These are phyloP conservation scores for Drosophila nigromelanica DNA, from an alignment of 1,140 invertebrate genomes.

Conservation along the genomic window DNA sequence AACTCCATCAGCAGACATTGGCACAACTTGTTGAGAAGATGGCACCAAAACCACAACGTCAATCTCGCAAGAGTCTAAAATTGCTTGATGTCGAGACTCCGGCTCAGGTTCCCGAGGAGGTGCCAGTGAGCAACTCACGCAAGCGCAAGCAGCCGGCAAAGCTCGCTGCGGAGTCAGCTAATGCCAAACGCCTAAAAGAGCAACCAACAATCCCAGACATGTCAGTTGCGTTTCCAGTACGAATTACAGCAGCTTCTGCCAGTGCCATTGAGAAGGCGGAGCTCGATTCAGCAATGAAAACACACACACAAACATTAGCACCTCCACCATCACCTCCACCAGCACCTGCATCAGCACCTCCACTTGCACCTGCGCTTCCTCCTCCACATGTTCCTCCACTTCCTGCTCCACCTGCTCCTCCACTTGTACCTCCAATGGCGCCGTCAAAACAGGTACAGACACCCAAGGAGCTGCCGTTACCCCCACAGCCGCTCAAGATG, in stretches of 20 bases:
- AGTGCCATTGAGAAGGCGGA: too few species aligned
- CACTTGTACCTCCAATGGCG: not conserved
- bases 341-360: too few species aligned
- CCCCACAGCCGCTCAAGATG: not conserved
- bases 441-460: not conserved
- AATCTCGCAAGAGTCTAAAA: constrained; percentile 10
- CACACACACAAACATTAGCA: not conserved
- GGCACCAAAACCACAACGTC: constrained; percentile 18
- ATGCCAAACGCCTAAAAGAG: not conserved
- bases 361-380: too few species aligned
- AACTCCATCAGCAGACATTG: not conserved
- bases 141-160: constrained; percentile 21
- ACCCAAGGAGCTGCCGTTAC: constrained; percentile 2
- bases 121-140: not conserved
- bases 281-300: not conserved
- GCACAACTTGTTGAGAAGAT: not conserved
- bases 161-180: not conserved
- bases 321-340: not conserved
- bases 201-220: not conserved
- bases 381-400: not conserved
- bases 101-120: not conserved
- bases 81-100: not conserved
- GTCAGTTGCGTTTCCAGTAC: constrained; percentile 52
- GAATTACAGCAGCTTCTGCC: constrained; percentile 44
- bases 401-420: not conserved